Evolutionary conservation across 2,113 vertebrate species (phyloP).

Genomic region (Otolemur garnettii): DNA sequence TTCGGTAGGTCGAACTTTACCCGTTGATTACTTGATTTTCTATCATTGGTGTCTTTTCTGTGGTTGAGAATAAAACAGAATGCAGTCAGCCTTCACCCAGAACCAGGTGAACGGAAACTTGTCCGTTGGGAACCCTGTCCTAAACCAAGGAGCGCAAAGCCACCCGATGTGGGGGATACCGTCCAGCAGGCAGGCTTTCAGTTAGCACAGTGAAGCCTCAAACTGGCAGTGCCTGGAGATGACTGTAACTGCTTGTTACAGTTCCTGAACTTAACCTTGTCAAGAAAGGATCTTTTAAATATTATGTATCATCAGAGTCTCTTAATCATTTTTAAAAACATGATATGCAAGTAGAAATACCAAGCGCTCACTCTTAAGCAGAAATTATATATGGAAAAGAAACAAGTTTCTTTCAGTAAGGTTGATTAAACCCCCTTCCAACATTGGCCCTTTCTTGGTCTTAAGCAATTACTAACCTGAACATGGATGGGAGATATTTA

Average conservation of each 20-base stretch:
- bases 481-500: background rate
- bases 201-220: background rate
- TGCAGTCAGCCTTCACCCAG: background rate
- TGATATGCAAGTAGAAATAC: background rate
- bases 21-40: background rate
- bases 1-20: background rate
- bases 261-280: background rate
- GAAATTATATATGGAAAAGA: constrained; percentile 27
- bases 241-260: background rate
- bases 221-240: background rate
- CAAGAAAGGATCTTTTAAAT: background rate
- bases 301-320: background rate
- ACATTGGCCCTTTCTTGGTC: background rate
- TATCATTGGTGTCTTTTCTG: background rate
- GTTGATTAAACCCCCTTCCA: background rate
- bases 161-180: background rate
- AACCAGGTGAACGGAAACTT: background rate
- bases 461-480: background rate
- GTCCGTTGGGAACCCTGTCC: background rate
- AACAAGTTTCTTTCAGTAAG: constrained; percentile 22
- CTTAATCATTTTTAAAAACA: background rate
- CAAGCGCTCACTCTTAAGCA: background rate
- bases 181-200: background rate
- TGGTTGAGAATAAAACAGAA: background rate
- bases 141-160: background rate